phyloP scores from a whole-genome alignment of 2,113 vertebrate genomes.

The Oryzias curvinotus region DNA sequence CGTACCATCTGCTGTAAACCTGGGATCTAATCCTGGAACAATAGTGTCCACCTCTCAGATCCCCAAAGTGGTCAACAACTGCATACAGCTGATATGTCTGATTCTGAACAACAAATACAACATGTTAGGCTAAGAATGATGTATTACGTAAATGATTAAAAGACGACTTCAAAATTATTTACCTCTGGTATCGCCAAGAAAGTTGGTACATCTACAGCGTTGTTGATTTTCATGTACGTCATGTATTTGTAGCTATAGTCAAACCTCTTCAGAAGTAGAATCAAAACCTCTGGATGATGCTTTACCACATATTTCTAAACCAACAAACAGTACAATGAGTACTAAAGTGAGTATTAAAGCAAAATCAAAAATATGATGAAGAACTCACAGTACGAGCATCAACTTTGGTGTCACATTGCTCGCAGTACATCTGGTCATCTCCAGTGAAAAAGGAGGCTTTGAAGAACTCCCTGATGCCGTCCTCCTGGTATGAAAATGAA shows the following conservation, averaged over 20 bases:
- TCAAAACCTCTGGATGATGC: conserved; percentile 50
- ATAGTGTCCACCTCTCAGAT: conserved; percentile 7
- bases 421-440: conserved; percentile 10
- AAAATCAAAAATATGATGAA: fast-evolving
- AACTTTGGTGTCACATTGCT: background rate
- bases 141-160: fast-evolving
- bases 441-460: background rate
- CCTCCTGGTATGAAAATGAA: conserved; percentile 4
- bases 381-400: background rate
- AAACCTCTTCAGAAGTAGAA: conserved; percentile 58
- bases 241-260: conserved; percentile 43
- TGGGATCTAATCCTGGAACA: background rate
- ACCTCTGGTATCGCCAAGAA: conserved; percentile 26
- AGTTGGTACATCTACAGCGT: conserved; percentile 32
- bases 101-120: conserved; percentile 1
- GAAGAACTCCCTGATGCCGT: background rate
- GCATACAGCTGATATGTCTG: conserved; percentile 9
- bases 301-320: conserved; percentile 33
- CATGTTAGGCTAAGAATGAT: background rate
- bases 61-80: conserved; percentile 11
- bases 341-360: too few species aligned
- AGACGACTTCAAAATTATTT: background rate
- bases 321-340: background rate
- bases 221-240: conserved; percentile 54
- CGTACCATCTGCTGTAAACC: background rate